Conservation (phyloP, 2,888 invertebrate species). For the Phaonia tiefii region DNA sequence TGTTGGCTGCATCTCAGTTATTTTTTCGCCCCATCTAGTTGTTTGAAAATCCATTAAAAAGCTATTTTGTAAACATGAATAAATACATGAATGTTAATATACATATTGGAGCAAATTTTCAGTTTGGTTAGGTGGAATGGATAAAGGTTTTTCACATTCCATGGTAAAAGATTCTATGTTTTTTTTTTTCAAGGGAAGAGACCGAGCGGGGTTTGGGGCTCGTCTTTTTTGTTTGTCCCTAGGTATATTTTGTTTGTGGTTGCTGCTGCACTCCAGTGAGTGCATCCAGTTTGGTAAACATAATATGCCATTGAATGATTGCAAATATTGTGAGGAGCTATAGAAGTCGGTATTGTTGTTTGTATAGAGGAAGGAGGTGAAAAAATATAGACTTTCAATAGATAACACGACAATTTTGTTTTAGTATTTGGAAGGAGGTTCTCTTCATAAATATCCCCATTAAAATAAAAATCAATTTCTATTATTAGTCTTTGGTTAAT, state of each 20-base stretch:
- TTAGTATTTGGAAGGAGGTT: conserved; percentile 14
- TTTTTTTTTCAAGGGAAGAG: too few species aligned
- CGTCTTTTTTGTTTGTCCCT: too few species aligned
- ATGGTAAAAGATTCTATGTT: too few species aligned
- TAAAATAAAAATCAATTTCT: conserved; percentile 60
- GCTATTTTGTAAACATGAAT: conserved; percentile 62
- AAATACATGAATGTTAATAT: conserved; percentile 62
- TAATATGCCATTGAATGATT: conserved; percentile 39
- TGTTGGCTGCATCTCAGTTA: conserved; percentile 3
- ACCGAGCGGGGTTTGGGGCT: too few species aligned
- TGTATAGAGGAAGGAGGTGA: not conserved
- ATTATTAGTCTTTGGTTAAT: conserved; percentile 60
- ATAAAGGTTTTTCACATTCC: conserved; percentile 46
- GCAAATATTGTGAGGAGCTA: conserved; percentile 13
- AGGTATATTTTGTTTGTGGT: not conserved
- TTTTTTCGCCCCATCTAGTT: conserved; percentile 19
- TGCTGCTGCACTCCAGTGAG: conserved; percentile 1
- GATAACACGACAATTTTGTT: conserved; percentile 58
- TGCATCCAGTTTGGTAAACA: conserved; percentile 15
- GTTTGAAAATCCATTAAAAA: conserved; percentile 59
- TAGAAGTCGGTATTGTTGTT: conserved; percentile 23
- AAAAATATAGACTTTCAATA: conserved; percentile 46
- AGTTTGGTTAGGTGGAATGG: not conserved
- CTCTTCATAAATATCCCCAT: not conserved
- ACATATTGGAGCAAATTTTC: conserved; percentile 42